These are phyloP conservation scores for Meloidogyne chitwoodi DNA, from an alignment of 1,140 invertebrate species.

Conservation along the genomic window DNA sequence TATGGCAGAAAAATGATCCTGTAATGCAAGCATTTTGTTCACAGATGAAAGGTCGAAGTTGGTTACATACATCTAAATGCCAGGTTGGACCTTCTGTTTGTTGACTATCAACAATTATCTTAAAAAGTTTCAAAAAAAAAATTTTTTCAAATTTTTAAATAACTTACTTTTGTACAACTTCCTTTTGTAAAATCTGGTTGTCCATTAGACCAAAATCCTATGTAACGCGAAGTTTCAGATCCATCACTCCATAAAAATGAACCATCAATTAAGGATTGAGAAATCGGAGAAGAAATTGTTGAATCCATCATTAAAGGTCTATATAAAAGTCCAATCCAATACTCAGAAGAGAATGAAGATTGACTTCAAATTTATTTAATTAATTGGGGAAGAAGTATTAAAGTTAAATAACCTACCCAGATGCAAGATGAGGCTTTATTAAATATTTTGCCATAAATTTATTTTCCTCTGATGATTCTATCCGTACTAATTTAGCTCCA, in stretches of 20 bases:
- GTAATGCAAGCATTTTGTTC: slow-evolving; percentile 81
- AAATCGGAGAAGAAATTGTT: background rate
- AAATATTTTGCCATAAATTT: slow-evolving; percentile 44
- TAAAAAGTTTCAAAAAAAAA: background rate
- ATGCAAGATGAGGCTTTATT: slow-evolving; percentile 36
- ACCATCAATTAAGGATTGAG: background rate
- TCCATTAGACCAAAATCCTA: slow-evolving; percentile 65
- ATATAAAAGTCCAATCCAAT: slow-evolving; percentile 31
- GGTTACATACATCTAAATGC: slow-evolving; percentile 71
- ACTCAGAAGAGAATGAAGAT: slow-evolving; percentile 13
- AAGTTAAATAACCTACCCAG: slow-evolving; percentile 1
- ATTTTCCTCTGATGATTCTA: slow-evolving; percentile 52
- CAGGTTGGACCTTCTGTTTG: slow-evolving; percentile 30
- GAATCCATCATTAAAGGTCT: slow-evolving; percentile 28
- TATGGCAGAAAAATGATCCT: slow-evolving; percentile 63
- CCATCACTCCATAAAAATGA: slow-evolving; percentile 73
- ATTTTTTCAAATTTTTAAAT: background rate
- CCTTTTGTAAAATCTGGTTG: slow-evolving; percentile 80
- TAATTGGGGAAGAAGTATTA: background rate
- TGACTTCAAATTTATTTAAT: background rate
- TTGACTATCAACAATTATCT: slow-evolving; percentile 53
- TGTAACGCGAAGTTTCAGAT: slow-evolving; percentile 82
- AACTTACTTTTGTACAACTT: slow-evolving; percentile 74
- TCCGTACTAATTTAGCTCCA: slow-evolving; percentile 46
- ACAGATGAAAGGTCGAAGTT: slow-evolving; percentile 87